A percentile compares a stretch with the other conserved stretches of the same genome.
Conservation (phyloP, 2,113 vertebrate genomes). For the Perca flavescens region DNA sequence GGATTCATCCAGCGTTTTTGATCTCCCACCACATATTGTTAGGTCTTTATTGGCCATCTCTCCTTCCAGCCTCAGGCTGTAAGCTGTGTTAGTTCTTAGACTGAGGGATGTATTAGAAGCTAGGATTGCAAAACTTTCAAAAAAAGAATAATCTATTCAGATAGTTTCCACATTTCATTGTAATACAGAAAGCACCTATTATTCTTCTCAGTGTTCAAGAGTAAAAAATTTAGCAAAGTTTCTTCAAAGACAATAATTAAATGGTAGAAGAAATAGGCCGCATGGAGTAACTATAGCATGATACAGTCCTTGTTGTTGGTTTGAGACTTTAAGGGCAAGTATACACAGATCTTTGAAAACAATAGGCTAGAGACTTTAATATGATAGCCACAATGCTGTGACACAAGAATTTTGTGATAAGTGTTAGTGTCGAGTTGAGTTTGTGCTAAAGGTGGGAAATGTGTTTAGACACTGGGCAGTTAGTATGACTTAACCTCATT, state of each 20-base stretch:
- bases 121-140: conserved; percentile 23
- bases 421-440: neutral
- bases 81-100: conserved; percentile 35
- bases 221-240: neutral
- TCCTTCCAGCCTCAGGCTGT: conserved; percentile 34
- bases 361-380: neutral
- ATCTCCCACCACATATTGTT: conserved; percentile 54
- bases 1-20: conserved; percentile 45
- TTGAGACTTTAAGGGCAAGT: neutral
- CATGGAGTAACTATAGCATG: neutral
- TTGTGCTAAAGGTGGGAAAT: neutral
- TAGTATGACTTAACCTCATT: neutral
- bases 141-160: conserved; percentile 9
- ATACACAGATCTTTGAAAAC: neutral
- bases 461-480: neutral
- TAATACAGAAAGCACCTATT: conserved; percentile 13
- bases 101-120: conserved; percentile 20
- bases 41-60: conserved; percentile 48
- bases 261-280: neutral
- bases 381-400: neutral
- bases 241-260: conserved; percentile 20
- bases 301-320: neutral
- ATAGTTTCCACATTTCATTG: conserved; percentile 1
- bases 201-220: neutral
- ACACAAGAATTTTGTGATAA: neutral